A percentile compares a stretch with the other conserved stretches of the same genome.
Conservation (phyloP, 2,797 vertebrate species). For the Mustela erminea region DNA sequence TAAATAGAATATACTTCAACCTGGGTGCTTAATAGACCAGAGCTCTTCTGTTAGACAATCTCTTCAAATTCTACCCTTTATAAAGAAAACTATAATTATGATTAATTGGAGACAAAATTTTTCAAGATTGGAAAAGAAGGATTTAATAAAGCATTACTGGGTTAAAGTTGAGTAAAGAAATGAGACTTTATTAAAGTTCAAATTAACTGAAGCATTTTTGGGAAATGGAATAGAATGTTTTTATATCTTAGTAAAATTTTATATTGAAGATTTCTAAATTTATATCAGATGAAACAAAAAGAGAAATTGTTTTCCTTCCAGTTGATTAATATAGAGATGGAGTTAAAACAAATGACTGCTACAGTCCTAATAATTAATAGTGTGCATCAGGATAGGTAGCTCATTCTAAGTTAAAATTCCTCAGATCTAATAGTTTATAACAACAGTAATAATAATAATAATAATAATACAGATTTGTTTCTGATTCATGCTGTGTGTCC, state of each 20-base stretch:
- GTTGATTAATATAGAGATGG: background rate
- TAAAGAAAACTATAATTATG: background rate
- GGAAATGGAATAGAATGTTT: background rate
- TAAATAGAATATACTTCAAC: background rate
- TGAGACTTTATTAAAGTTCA: background rate
- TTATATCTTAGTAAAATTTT: background rate
- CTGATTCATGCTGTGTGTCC: background rate
- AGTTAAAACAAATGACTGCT: background rate
- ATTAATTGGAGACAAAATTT: background rate
- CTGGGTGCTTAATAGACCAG: background rate
- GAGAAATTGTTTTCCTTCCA: background rate
- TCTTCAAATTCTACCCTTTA: conserved; percentile 42
- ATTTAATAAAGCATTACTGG: conserved; percentile 21
- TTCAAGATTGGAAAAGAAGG: conserved; percentile 34
- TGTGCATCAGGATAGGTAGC: background rate
- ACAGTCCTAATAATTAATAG: background rate
- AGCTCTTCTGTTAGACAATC: background rate
- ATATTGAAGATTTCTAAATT: background rate
- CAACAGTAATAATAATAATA: background rate
- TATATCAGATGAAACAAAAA: background rate
- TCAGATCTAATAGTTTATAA: background rate
- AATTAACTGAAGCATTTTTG: background rate
- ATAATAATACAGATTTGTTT: background rate
- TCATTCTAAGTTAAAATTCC: background rate
- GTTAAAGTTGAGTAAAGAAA: conserved; percentile 39